These are phyloP conservation scores for Nannoperca australis DNA, from an alignment of 2,797 vertebrate species.

Conservation along the genomic window DNA sequence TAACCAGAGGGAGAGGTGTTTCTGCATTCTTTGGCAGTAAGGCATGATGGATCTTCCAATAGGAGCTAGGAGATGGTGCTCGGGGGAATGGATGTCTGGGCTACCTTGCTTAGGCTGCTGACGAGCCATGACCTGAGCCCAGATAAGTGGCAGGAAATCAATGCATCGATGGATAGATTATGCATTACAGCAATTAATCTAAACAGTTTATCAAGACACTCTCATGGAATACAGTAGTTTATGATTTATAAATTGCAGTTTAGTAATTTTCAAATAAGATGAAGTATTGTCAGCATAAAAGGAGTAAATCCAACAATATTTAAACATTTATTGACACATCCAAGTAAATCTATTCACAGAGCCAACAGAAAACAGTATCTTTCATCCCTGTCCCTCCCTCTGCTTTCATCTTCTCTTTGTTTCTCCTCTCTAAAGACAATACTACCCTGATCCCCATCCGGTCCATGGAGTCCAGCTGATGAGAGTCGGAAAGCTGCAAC, in stretches of 20 bases:
- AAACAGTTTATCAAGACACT: background rate
- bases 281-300: background rate
- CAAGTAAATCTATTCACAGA: background rate
- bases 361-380: background rate
- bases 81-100: background rate
- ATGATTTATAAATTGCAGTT: background rate
- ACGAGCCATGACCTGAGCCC: background rate
- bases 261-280: background rate
- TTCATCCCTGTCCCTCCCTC: background rate
- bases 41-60: background rate
- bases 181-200: background rate
- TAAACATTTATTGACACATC: background rate
- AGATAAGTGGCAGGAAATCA: background rate
- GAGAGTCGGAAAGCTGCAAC: constrained; percentile 93
- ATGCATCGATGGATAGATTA: background rate
- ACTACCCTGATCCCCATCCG: constrained; percentile 91
- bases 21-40: constrained; percentile 4
- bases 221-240: background rate
- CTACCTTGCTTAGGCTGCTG: too few species aligned
- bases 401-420: background rate
- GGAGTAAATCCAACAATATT: background rate
- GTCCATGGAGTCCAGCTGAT: constrained; percentile 92
- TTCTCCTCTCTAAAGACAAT: constrained; percentile 81
- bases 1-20: constrained; percentile 6
- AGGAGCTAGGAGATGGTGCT: background rate